Percentiles rank a stretch among this genome's conserved stretches.
Evolutionary conservation across 1,140 invertebrate genomes (phyloP).

Genomic region (Sipha flava): DNA sequence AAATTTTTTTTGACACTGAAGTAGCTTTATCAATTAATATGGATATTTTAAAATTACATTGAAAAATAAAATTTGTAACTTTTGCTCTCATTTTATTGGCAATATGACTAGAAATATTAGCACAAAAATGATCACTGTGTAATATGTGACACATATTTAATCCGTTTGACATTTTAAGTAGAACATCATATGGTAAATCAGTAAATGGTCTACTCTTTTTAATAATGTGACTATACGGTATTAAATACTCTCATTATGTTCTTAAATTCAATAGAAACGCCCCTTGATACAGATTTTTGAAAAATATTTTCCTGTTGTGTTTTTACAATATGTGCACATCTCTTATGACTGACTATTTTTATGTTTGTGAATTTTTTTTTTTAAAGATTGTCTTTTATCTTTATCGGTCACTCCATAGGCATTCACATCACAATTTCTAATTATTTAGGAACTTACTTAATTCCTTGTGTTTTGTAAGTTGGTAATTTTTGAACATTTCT

Average conservation of each 20-base stretch:
- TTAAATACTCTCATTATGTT: neutral
- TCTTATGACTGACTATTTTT: too few relatives aligned
- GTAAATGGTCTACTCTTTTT: constrained; percentile 3
- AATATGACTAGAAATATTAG: neutral
- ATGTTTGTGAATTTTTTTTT: too few relatives aligned
- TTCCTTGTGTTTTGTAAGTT: too few relatives aligned
- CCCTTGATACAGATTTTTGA: neutral
- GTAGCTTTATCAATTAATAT: constrained; percentile 2
- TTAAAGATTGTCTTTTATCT: too few relatives aligned
- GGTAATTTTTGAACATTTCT: too few relatives aligned
- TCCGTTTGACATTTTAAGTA: neutral
- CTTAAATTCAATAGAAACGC: neutral
- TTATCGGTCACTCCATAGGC: too few relatives aligned
- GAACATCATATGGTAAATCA: neutral
- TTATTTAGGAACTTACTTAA: too few relatives aligned
- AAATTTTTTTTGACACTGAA: neutral
- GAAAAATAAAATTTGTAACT: neutral
- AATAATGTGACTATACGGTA: neutral
- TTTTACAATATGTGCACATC: too few relatives aligned
- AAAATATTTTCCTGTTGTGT: too few relatives aligned
- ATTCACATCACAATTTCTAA: too few relatives aligned
- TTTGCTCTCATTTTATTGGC: neutral
- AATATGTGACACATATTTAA: neutral
- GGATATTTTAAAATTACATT: neutral
- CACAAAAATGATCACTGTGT: constrained; percentile 1